These are phyloP conservation scores for Thera obeliscata DNA, from an alignment of 2,888 invertebrate genomes.

Conservation along the genomic window DNA sequence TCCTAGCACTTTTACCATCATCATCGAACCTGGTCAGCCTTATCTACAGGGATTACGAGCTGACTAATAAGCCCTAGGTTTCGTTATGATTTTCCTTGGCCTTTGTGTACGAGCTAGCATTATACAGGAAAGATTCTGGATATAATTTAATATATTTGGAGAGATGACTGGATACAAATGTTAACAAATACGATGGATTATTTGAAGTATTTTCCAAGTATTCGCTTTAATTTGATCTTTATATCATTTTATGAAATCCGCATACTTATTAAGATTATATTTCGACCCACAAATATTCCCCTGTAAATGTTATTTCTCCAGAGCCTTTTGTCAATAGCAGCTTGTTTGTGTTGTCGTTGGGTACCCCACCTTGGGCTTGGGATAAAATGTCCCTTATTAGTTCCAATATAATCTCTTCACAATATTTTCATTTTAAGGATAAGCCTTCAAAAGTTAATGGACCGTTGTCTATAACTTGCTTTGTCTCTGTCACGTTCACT, in stretches of 20 bases:
- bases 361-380: conserved; percentile 16
- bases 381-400: conserved; percentile 19
- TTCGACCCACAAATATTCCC: conserved; percentile 20
- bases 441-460: background rate
- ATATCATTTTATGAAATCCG: conserved; percentile 1
- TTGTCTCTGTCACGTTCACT: too few relatives aligned
- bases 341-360: conserved; percentile 24
- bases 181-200: background rate
- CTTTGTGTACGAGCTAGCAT: too few relatives aligned
- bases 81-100: too few relatives aligned
- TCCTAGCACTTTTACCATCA: too few relatives aligned
- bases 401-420: conserved; percentile 10
- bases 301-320: conserved; percentile 15
- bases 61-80: too few relatives aligned
- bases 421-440: conserved; percentile 13
- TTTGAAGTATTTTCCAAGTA: background rate
- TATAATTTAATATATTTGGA: background rate
- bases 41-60: too few relatives aligned
- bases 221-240: conserved; percentile 10
- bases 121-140: too few relatives aligned
- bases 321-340: conserved; percentile 15
- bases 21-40: too few relatives aligned
- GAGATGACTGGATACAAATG: background rate
- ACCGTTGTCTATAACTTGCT: too few relatives aligned
- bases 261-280: conserved; percentile 14